Evolutionary conservation across 2,888 invertebrate species (phyloP).

Genomic region (Spilosoma lubricipeda): DNA sequence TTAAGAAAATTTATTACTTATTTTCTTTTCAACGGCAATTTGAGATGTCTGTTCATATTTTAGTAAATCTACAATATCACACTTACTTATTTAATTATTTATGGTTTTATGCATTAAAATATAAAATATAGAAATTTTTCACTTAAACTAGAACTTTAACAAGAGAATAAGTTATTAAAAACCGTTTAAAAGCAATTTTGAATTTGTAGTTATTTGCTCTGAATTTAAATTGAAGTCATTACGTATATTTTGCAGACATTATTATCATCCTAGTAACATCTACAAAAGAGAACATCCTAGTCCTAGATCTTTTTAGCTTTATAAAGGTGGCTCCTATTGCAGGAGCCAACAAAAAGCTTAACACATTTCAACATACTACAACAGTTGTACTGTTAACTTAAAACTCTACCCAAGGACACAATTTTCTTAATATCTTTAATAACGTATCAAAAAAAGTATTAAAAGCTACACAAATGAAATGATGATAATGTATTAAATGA

Average conservation of each 20-base stretch:
- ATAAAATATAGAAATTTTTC: no score
- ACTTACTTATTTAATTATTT: neutral
- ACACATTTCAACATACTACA: neutral
- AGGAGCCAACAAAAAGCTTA: neutral
- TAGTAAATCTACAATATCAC: neutral
- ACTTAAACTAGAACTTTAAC: neutral
- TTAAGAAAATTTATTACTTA: neutral
- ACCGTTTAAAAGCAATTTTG: neutral
- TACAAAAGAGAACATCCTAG: no score
- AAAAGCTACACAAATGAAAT: conserved; percentile 19
- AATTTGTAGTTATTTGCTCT: neutral
- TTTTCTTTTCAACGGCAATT: neutral
- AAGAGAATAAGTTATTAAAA: neutral
- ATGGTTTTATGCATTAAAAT: neutral
- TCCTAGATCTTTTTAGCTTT: neutral
- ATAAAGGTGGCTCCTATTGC: neutral
- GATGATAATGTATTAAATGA: conserved; percentile 24
- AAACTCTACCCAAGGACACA: neutral
- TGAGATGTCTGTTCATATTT: neutral
- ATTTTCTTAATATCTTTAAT: neutral
- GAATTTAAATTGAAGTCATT: neutral
- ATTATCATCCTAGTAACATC: no score
- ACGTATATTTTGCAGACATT: neutral
- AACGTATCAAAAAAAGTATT: neutral
- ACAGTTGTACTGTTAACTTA: neutral